Evolutionary conservation across 2,797 vertebrate species (phyloP), one percentile per base, ranked within the genome.

Genomic region (Molossus alvarezi): DNA sequence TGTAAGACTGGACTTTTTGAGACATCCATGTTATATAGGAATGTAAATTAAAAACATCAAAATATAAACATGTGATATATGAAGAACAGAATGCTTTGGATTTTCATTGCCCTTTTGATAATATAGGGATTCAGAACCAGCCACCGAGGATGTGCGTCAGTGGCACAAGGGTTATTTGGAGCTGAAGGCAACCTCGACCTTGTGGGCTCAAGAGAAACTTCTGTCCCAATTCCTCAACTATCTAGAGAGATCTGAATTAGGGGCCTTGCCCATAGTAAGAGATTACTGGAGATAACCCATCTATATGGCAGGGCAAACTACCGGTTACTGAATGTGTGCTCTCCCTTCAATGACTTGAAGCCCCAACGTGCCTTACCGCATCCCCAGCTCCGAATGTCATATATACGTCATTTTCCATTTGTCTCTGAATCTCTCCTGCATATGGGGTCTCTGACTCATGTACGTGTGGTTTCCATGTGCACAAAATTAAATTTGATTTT

Each of bases 1-100:
- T 82, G 65, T 80, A 95, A 94, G 57, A 64, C 9, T 15, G 60
- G 45, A 84, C 48, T 79, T 73, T 60, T 92, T 41, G 12, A 95
- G 69, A 65, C 27, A 15, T n/a, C 20, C 51, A 20, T n/a, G 23
- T 82, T 73, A 62, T 65, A 79, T 71, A 92, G 91, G 72, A 72
- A 69, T 33, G 10, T 76, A 73, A 81, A 89, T 71, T 71, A 81
- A 91, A 79, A 79, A 41, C 27, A 37, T 75, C 11, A 55, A 85
- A 81, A 27, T 33, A 60, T 45, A 71, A 55, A 27, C 5, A 77
- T 45, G 15, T 77, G 13, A 33, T 21, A 20, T 21, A 58, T 65
- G 29, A 62, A 41, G 55, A 57, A 82, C 0, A 73, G 58, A 73
- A 27, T 80, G 76, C 64, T 53, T 41, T 91, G 58, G 73, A 23